These are phyloP conservation scores for Micrastur ruficollis DNA, from an alignment of 2,797 vertebrate species.

Conservation along the genomic window DNA sequence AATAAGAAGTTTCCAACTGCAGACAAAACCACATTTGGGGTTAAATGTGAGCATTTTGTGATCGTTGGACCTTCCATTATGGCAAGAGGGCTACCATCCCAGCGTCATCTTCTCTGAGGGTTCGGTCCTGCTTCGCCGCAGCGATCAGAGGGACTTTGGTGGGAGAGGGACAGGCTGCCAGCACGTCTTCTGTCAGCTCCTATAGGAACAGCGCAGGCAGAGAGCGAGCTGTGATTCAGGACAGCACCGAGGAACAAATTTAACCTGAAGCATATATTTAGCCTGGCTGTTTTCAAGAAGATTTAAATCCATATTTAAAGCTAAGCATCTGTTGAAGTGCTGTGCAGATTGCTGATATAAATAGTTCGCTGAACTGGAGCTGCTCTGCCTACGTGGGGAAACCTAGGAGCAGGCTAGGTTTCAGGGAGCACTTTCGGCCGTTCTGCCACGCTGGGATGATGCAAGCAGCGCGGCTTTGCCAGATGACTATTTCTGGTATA, in stretches of 20 bases:
- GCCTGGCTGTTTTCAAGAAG: constrained; percentile 12
- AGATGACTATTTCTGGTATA: neutral
- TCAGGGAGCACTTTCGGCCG: neutral
- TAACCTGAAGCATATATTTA: constrained; percentile 38
- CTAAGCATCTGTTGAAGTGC: constrained; percentile 38
- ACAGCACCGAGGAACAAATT: neutral
- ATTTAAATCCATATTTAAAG: constrained; percentile 48
- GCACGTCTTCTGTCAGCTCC: neutral
- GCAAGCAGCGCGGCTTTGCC: neutral
- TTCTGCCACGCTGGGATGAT: neutral
- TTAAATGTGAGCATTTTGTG: neutral
- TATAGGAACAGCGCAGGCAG: neutral
- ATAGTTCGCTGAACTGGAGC: neutral
- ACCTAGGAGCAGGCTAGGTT: neutral
- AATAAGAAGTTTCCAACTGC: neutral
- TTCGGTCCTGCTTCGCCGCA: neutral
- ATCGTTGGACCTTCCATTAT: neutral
- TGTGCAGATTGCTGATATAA: neutral
- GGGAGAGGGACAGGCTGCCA: neutral
- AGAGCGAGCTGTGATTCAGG: neutral
- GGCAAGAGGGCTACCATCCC: neutral
- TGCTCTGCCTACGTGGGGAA: neutral
- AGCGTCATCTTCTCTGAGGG: rapidly evolving
- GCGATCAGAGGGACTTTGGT: rapidly evolving
- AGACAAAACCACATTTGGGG: neutral